A percentile compares a stretch with the other conserved stretches of the same genome.
These are phyloP conservation scores for Prostheceraeus crozeri DNA, from an alignment of 2,888 invertebrate species.

Conservation along the genomic window DNA sequence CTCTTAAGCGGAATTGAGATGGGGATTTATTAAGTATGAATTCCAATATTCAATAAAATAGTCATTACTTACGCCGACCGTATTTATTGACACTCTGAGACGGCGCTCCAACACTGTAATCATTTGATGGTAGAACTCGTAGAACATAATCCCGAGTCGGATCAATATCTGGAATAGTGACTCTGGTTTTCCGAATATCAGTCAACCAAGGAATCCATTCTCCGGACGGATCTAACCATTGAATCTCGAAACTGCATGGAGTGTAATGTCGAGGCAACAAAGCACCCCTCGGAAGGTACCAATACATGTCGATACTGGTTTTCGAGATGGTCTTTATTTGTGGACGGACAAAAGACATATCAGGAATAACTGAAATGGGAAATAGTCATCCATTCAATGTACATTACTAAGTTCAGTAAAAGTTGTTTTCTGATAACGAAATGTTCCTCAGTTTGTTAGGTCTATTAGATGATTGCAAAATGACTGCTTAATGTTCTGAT, in stretches of 20 bases:
- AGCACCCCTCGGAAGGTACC: conserved; percentile 30
- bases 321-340: conserved; percentile 21
- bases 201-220: conserved; percentile 18
- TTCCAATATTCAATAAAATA: too few relatives aligned
- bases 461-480: too few relatives aligned
- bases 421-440: too few relatives aligned
- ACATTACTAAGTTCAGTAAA: too few relatives aligned
- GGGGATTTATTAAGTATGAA: too few relatives aligned
- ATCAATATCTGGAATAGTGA: conserved; percentile 23
- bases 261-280: conserved; percentile 23
- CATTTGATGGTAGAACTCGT: conserved; percentile 35
- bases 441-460: too few relatives aligned
- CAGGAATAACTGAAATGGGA: conserved; percentile 33
- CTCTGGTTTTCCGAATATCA: conserved; percentile 23
- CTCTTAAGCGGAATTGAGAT: too few relatives aligned
- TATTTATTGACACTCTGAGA: conserved; percentile 32
- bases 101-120: conserved; percentile 31
- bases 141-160: conserved; percentile 27
- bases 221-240: conserved; percentile 21
- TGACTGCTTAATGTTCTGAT: too few relatives aligned
- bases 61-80: too few relatives aligned
- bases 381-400: too few relatives aligned
- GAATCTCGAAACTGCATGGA: conserved; percentile 31
- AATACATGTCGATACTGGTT: conserved; percentile 8
- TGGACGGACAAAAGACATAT: conserved; percentile 34